A percentile compares a stretch with the other conserved stretches of the same genome.
Evolutionary conservation across 2,888 invertebrate genomes (phyloP).

Genomic region (Cheilosia soror): DNA sequence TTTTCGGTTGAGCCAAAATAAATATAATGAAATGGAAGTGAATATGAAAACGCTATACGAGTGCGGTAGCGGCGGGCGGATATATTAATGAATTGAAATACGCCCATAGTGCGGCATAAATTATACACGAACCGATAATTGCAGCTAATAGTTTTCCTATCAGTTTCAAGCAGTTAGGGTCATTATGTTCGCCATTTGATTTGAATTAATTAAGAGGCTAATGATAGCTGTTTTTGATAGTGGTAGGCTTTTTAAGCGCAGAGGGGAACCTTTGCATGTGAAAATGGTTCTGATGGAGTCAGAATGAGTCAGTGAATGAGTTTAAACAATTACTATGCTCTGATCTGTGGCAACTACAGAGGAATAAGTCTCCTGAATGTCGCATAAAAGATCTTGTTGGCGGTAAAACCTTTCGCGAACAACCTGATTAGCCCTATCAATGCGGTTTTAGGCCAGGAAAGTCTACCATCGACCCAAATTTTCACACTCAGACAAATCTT

Average conservation of each 20-base stretch:
- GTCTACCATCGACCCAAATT: too few relatives aligned
- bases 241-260: not conserved
- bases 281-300: not conserved
- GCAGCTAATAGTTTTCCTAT: constrained; percentile 63
- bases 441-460: too few relatives aligned
- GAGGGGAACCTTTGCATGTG: not conserved
- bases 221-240: not conserved
- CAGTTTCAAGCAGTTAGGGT: constrained; percentile 63
- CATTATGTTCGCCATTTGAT: constrained; percentile 38
- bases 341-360: too few relatives aligned
- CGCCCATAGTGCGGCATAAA: constrained; percentile 20
- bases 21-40: constrained; percentile 24
- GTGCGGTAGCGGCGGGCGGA: not conserved
- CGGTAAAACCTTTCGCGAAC: too few relatives aligned
- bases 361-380: too few relatives aligned
- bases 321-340: too few relatives aligned
- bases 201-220: constrained; percentile 41
- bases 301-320: too few relatives aligned
- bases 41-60: not conserved
- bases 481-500: too few relatives aligned
- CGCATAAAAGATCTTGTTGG: too few relatives aligned
- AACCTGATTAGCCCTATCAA: too few relatives aligned
- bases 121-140: constrained; percentile 58
- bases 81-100: constrained; percentile 50
- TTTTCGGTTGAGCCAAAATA: constrained; percentile 33